Conservation (phyloP, 2,888 invertebrate species). For the Caenorhabditis virilis region DNA sequence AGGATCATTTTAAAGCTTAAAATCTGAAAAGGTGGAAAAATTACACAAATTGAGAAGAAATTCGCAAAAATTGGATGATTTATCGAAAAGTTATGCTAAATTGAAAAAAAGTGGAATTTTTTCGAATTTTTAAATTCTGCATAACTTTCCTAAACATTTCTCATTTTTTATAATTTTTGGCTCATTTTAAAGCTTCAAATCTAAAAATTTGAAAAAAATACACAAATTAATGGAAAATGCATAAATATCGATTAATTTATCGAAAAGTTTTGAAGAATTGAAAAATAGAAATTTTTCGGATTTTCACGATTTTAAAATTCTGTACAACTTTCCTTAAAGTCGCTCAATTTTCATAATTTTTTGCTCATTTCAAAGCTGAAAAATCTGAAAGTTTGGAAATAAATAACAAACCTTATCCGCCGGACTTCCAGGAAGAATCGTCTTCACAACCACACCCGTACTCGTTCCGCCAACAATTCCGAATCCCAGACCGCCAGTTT, state of each 20-base stretch:
- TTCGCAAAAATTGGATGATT: no score
- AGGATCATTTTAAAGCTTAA: no score
- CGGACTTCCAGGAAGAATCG: constrained; percentile 93
- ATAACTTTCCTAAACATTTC: no score
- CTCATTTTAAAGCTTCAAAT: no score
- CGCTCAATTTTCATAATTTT: not conserved
- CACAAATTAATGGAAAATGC: no score
- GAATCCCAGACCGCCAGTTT: constrained; percentile 81
- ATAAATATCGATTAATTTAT: not conserved
- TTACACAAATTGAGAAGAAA: no score
- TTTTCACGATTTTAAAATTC: not conserved
- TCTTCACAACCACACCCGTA: constrained; percentile 98
- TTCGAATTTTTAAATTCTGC: no score
- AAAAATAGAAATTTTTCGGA: not conserved
- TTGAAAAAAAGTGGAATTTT: no score
- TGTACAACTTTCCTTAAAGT: not conserved
- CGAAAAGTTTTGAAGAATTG: not conserved
- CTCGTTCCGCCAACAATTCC: constrained; percentile 94
- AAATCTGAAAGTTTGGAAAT: not conserved
- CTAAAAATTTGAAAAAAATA: no score
- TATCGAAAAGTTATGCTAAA: no score
- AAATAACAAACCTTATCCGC: constrained; percentile 81
- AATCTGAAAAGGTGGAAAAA: no score
- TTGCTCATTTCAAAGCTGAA: not conserved
- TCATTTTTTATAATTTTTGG: no score